Evolutionary conservation across 2,113 vertebrate genomes (phyloP).

Genomic region (Eptesicus fuscus): DNA sequence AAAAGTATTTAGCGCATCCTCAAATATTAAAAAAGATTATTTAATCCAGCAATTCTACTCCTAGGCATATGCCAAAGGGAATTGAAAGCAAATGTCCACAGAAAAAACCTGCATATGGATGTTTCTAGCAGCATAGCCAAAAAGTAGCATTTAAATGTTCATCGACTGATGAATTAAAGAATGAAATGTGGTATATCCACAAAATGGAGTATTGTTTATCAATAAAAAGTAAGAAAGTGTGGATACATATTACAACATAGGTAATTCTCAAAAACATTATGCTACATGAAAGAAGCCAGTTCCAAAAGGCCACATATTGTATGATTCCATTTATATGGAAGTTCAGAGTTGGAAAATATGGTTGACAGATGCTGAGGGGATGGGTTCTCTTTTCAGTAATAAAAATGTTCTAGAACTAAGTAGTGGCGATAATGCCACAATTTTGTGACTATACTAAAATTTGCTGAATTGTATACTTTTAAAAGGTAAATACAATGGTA

Average conservation of each 20-base stretch:
- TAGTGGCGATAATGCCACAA: neutral
- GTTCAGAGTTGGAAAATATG: neutral
- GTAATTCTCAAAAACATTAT: neutral
- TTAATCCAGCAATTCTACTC: neutral
- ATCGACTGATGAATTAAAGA: neutral
- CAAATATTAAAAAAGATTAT: neutral
- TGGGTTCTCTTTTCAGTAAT: neutral
- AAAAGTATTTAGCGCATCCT: neutral
- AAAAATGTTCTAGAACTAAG: conserved; percentile 21
- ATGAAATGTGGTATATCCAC: neutral
- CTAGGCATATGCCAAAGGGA: neutral
- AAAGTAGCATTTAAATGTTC: neutral
- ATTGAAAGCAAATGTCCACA: neutral
- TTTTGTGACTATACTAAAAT: neutral
- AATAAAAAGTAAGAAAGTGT: neutral
- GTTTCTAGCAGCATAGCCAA: neutral
- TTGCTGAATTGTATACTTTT: neutral
- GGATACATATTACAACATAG: neutral
- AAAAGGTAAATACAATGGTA: neutral
- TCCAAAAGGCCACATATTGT: neutral
- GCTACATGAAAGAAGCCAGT: neutral
- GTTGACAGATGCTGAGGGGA: neutral
- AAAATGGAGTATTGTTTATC: neutral
- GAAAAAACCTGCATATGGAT: neutral
- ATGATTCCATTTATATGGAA: neutral